Base-by-base conservation (phyloP, 2,113 vertebrate species). In the Ptychochromis oligacanthus region DNA sequence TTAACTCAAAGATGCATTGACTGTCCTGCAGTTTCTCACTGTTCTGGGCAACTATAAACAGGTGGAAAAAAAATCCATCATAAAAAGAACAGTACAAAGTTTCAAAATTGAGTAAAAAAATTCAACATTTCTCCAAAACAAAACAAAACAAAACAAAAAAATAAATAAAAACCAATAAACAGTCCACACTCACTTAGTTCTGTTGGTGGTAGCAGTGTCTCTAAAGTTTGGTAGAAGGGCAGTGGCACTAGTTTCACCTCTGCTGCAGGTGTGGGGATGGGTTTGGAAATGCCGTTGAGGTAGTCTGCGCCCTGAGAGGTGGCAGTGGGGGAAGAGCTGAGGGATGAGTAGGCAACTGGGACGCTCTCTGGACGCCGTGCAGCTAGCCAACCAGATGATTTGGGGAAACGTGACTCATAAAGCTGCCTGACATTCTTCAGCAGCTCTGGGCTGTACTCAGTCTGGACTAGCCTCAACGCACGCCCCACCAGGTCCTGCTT, bases 341-440 rank as follows among this genome's bases (percentile, higher is more conserved):
- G 93, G 8, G 95, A 95, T 0, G 97, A 91, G 0, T 97, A 94
- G 46, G 96, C 95, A 24, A 97, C 91, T 12, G 96, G 81, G 81
- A 97, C 94, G 0, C 96, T 77, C 5, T 98, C 98, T 0, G 97
- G 94, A 1, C 98, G 96, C 59, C 94, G 94, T 1, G 94, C 87
- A 57, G 90, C 90, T 67, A 96, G 8, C 95, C 91, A 18, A 83
- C 94, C 75, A 90, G 95, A 92, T 62, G 97, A 96, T 95, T 98
- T 99, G 85, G 97, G 96, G 3, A 99, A 98, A 3, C 98, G 97
- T 0, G 97, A 98, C 95, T 99, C 98, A 1, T 99, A 99, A 62
- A 99, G 97, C 94, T 99, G 98, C 64, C 98, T 96, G 81, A 99
- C 98, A 26, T 99, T 99, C 96, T 98, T 98, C 83, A 99, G 97